Conservation (phyloP, 2,888 invertebrate species). For the Magallana nippona region DNA sequence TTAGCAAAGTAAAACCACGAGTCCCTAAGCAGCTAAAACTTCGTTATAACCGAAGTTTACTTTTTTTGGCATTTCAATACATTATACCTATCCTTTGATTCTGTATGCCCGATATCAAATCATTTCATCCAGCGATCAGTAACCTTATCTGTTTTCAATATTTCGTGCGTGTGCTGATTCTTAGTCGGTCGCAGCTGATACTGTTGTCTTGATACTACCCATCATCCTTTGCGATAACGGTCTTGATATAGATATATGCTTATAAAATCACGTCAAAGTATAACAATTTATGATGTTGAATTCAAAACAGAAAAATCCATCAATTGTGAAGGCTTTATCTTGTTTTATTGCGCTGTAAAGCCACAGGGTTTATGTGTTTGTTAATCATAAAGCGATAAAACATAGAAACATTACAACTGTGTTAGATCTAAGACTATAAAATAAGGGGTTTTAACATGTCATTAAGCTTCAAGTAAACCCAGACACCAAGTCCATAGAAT, state of each 20-base stretch:
- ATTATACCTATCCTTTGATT: too few species aligned
- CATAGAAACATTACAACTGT: not conserved
- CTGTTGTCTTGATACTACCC: not conserved
- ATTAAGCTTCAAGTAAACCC: constrained; percentile 8
- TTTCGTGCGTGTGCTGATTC: not conserved
- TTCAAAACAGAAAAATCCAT: constrained; percentile 10
- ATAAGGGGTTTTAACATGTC: not conserved
- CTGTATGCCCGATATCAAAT: too few species aligned
- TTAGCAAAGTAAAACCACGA: too few species aligned
- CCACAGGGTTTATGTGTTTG: constrained; percentile 4
- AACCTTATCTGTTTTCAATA: not conserved
- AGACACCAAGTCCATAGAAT: not conserved
- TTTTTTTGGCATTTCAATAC: too few species aligned
- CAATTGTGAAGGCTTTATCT: not conserved
- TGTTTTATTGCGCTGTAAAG: constrained; percentile 14
- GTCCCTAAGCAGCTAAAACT: too few species aligned
- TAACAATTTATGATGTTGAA: not conserved
- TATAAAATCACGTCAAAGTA: not conserved
- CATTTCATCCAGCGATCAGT: too few species aligned
- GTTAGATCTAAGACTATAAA: not conserved
- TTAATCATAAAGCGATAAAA: constrained; percentile 29
- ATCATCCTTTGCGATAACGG: not conserved
- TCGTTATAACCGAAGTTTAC: too few species aligned
- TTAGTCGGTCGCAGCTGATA: not conserved
- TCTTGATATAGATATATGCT: not conserved